Evolutionary conservation across 1,140 invertebrate genomes (phyloP), one percentile per base, ranked within the genome.

Genomic region (Trachymyrmex septentrionalis): DNA sequence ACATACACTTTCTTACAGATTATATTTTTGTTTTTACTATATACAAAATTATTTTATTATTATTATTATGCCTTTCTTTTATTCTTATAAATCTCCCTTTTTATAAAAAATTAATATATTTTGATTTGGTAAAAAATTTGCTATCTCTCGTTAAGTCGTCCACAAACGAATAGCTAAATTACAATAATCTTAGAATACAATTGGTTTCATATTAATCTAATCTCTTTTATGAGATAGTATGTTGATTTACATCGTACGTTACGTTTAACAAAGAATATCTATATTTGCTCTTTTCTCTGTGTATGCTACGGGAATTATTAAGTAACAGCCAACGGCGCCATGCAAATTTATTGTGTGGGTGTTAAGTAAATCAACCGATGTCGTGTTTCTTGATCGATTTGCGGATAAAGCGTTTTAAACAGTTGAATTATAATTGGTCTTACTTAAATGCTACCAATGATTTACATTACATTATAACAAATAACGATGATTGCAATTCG

Each of bases 351-450:
- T 77, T 50, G 55, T 61, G 73, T 38, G 59, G 75, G 61, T 34
- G 38, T 73, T 30, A 66, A n/a, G 12, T 72, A 88, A 87, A 88
- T 87, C 71, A 38, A 59, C 1, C n/a, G 24, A 21, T 24, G 27
- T 81, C 38, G 14, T 27, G 27, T 38, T 38, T 38, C 7, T 38
- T 21, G 2, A 59, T 57, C 30, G 21, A 44, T 55, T 75, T 67
- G n/a, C 21, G 53, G 38, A 1, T 19, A 69, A 72, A 71, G 27
- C 14, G n/a, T 24, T 64, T 61, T 53, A 64, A 75, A n/a, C 44
- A 21, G 19, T 38, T 73, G 3, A 5, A 24, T 6, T 21, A 19
- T n/a, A 73, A 66, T 44, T 14, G n/a, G 44, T 27, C 30, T 12
- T 30, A 14, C 34, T 61, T 48, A 48, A 34, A 30, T 44, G 27